These are phyloP conservation scores for Musca vetustissima DNA, from an alignment of 1,140 invertebrate species.

Conservation along the genomic window DNA sequence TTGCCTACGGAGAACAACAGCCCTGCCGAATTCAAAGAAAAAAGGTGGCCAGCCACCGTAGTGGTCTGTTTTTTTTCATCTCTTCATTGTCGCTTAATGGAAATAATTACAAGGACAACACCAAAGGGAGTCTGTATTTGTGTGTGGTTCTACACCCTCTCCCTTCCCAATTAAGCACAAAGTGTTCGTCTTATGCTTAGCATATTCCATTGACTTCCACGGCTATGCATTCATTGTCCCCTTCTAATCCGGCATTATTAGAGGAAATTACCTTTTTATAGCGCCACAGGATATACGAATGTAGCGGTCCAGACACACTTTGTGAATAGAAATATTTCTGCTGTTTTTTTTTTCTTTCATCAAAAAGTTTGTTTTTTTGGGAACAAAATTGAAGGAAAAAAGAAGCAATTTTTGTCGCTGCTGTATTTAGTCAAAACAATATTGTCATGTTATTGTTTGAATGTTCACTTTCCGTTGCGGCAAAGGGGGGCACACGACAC, in stretches of 20 bases:
- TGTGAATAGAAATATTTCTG: slow-evolving; percentile 1
- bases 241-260: slow-evolving; percentile 6
- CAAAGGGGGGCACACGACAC: neutral
- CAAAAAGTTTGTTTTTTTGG: neutral
- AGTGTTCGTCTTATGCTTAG: too few species aligned
- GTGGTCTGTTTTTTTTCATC: neutral
- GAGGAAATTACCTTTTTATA: slow-evolving; percentile 20
- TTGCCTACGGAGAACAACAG: neutral
- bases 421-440: slow-evolving; percentile 15
- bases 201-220: too few species aligned
- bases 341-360: neutral
- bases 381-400: slow-evolving; percentile 1
- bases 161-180: too few species aligned
- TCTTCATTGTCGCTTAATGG: neutral
- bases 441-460: neutral
- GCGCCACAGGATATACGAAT: neutral
- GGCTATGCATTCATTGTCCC: neutral
- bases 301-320: neutral
- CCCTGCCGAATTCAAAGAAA: neutral
- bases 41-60: slow-evolving; percentile 1
- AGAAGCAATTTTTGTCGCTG: slow-evolving; percentile 3
- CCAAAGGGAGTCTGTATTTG: neutral
- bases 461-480: neutral
- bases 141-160: too few species aligned
- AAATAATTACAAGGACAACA: slow-evolving; percentile 16